Conservation (phyloP, 2,797 vertebrate genomes). For the Muraenolepis orangiensis region DNA sequence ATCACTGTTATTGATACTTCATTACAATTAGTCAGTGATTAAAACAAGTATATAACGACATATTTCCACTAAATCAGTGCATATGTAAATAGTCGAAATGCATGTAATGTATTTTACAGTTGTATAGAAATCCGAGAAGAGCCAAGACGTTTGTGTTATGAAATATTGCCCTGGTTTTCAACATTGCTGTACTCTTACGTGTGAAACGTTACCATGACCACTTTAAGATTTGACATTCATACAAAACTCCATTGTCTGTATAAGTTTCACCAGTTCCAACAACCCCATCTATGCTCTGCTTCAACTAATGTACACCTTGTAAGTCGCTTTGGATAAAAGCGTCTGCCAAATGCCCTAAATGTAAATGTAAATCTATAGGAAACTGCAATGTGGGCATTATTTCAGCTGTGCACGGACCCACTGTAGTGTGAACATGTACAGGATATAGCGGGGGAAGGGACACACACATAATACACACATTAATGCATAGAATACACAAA, state of each 20-base stretch:
- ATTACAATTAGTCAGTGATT: not conserved
- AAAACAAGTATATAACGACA: not conserved
- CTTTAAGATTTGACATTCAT: not conserved
- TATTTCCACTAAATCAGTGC: not conserved
- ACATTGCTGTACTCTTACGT: not conserved
- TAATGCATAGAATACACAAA: not conserved
- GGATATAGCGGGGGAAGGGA: not conserved
- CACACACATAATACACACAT: not conserved
- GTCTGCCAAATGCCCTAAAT: too few species aligned
- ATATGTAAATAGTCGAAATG: not conserved
- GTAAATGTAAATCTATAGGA: conserved; percentile 48
- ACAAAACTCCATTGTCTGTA: not conserved
- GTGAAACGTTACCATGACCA: not conserved
- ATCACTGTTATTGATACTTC: not conserved
- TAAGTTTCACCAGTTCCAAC: conserved; percentile 22
- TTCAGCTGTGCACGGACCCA: conserved; percentile 30
- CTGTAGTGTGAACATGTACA: not conserved
- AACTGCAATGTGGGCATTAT: conserved; percentile 45
- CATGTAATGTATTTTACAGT: not conserved
- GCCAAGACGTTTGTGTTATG: not conserved
- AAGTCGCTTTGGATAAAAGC: too few species aligned
- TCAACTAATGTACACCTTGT: too few species aligned
- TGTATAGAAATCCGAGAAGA: not conserved
- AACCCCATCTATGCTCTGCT: too few species aligned
- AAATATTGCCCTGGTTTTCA: too few species aligned